Percentiles rank a stretch among this genome's conserved stretches.
phyloP scores from a whole-genome alignment of 2,113 vertebrate species.

The Octodon degus region DNA sequence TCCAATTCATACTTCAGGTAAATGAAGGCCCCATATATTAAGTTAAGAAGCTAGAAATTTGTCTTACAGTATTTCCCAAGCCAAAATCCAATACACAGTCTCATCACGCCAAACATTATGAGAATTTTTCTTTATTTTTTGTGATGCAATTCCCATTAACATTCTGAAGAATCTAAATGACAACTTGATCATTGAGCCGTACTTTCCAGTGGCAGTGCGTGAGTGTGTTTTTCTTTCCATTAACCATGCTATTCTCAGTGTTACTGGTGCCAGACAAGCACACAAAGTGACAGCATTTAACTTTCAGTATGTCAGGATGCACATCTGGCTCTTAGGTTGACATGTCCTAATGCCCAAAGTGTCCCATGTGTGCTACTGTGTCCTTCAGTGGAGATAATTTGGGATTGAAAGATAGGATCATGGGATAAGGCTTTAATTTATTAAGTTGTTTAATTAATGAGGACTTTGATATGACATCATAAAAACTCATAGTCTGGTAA shows the following conservation, averaged over 20 bases:
- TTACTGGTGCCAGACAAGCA: background rate
- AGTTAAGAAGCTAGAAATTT: slow-evolving; percentile 41
- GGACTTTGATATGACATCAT: slow-evolving; percentile 77
- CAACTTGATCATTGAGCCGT: slow-evolving; percentile 56
- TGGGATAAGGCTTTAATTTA: slow-evolving; percentile 66
- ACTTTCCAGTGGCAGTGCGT: slow-evolving; percentile 7
- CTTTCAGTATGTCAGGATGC: slow-evolving; percentile 39
- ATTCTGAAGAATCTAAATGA: slow-evolving; percentile 53
- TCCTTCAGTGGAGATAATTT: slow-evolving; percentile 61
- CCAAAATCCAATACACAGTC: background rate
- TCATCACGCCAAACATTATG: slow-evolving; percentile 5
- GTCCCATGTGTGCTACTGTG: slow-evolving; percentile 17
- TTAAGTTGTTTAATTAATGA: slow-evolving; percentile 75
- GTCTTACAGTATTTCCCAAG: background rate
- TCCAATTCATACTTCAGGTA: background rate
- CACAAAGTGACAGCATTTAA: slow-evolving; percentile 54
- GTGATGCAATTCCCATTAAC: slow-evolving; percentile 49
- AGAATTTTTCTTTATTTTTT: background rate
- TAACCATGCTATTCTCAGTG: background rate
- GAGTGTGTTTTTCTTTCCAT: background rate
- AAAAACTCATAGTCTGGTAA: slow-evolving; percentile 62
- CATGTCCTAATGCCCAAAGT: slow-evolving; percentile 43
- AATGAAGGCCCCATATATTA: background rate
- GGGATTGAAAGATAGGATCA: slow-evolving; percentile 59
- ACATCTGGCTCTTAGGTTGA: slow-evolving; percentile 52